A percentile compares a stretch with the other conserved stretches of the same genome.
Conservation (phyloP, 2,797 vertebrate genomes). For the Aulostomus chinensis region DNA sequence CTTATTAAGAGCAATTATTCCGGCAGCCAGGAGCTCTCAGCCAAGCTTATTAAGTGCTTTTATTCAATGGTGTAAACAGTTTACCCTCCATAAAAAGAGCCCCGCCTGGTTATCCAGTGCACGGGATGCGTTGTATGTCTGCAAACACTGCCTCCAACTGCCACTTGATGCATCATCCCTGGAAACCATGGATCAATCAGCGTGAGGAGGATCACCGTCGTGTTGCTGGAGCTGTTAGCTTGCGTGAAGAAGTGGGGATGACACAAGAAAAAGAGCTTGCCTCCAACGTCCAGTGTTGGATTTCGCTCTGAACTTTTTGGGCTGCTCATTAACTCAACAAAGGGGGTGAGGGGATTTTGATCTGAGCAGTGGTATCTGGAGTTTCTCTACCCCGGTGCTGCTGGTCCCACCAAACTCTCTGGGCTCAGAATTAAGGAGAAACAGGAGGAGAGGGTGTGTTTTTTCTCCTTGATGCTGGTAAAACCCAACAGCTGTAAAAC, state of each 20-base stretch:
- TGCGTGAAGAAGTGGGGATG: background rate
- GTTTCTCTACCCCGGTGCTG: conserved; percentile 8
- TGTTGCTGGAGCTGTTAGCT: conserved; percentile 1
- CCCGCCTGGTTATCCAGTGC: conserved; percentile 9
- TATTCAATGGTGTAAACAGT: conserved; percentile 49
- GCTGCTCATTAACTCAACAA: conserved; percentile 18
- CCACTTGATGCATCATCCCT: conserved; percentile 2
- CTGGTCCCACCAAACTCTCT: conserved; percentile 18
- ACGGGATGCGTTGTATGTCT: too few relatives aligned
- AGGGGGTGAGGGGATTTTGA: background rate
- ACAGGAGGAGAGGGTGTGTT: conserved; percentile 23
- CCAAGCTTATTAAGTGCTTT: conserved; percentile 62
- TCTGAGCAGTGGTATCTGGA: conserved; percentile 14
- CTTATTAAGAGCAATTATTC: conserved; percentile 68
- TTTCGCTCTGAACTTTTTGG: background rate
- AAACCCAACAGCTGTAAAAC: conserved; percentile 71
- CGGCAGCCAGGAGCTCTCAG: conserved; percentile 50
- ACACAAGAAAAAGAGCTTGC: background rate
- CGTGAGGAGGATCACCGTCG: background rate
- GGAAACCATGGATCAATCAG: conserved; percentile 13
- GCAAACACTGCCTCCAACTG: background rate
- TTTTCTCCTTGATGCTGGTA: conserved; percentile 34
- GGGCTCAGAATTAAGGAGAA: conserved; percentile 40
- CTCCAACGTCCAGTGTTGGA: conserved; percentile 28
- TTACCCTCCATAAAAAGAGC: conserved; percentile 24